These are phyloP conservation scores for Rhynchopsitta pachyrhyncha DNA, from an alignment of 2,113 vertebrate genomes.

Conservation along the genomic window DNA sequence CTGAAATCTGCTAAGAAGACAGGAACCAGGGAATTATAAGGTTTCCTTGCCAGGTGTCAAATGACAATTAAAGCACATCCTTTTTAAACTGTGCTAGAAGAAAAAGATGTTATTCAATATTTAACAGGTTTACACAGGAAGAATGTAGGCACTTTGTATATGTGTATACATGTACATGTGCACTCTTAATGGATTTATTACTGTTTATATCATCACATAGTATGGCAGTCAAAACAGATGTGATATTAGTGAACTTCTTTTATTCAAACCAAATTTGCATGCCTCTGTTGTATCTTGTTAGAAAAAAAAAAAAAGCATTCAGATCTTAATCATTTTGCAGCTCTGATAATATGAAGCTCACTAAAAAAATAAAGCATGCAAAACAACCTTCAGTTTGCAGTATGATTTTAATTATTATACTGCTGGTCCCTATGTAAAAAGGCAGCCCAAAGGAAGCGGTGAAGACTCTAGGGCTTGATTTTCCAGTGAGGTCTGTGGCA, in stretches of 20 bases:
- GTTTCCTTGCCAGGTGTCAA: constrained; percentile 21
- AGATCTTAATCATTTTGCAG: not conserved
- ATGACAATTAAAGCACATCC: constrained; percentile 5
- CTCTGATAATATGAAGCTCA: not conserved
- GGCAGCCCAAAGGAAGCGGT: not conserved
- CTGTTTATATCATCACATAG: not conserved
- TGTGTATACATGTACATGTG: fast-evolving
- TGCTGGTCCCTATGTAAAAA: not conserved
- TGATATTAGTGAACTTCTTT: not conserved
- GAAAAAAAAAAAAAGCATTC: not conserved
- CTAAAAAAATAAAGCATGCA: not conserved
- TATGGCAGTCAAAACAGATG: not conserved
- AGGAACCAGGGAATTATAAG: not conserved
- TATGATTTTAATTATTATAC: not conserved
- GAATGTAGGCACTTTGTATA: not conserved
- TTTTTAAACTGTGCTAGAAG: not conserved
- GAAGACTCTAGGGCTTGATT: not conserved
- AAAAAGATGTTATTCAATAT: not conserved
- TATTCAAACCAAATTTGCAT: not conserved
- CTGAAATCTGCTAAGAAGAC: not conserved
- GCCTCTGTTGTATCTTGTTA: not conserved
- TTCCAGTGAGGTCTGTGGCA: not conserved
- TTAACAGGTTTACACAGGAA: not conserved
- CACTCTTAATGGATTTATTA: not conserved
- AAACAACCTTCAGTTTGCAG: not conserved